Conservation (phyloP, 2,113 vertebrate genomes). For the Cyprinus carpio region DNA sequence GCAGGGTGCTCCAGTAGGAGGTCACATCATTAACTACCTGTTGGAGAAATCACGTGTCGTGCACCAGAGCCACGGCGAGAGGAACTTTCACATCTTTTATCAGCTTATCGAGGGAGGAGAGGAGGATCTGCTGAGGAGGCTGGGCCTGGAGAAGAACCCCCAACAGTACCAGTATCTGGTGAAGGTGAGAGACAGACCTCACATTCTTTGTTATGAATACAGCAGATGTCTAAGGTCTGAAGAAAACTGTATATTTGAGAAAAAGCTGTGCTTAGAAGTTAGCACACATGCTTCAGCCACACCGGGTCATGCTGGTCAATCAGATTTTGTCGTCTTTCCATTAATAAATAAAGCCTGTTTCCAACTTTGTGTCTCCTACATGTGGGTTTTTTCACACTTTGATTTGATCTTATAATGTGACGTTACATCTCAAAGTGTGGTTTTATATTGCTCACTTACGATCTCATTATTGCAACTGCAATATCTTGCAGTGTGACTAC, state of each 20-base stretch:
- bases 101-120: constrained; percentile 94
- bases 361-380: not conserved
- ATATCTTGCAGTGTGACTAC: too few species aligned
- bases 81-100: constrained; percentile 98
- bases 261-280: not conserved
- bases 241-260: not conserved
- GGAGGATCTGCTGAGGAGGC: constrained; percentile 86
- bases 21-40: constrained; percentile 98
- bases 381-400: not conserved
- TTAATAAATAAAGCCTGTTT: not conserved
- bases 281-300: not conserved
- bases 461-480: too few species aligned
- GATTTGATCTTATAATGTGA: not conserved
- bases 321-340: too few species aligned
- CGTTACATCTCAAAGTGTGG: not conserved
- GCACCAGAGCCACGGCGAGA: constrained; percentile 94
- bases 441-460: not conserved
- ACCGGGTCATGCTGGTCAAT: not conserved
- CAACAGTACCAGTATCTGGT: constrained; percentile 95
- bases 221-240: not conserved
- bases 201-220: not conserved
- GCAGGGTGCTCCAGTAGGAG: constrained; percentile 93
- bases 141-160: constrained; percentile 89
- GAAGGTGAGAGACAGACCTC: constrained; percentile 76
- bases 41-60: constrained; percentile 97